Conservation (phyloP, 1,140 invertebrate genomes). For the Cyphomyrmex costatus region DNA sequence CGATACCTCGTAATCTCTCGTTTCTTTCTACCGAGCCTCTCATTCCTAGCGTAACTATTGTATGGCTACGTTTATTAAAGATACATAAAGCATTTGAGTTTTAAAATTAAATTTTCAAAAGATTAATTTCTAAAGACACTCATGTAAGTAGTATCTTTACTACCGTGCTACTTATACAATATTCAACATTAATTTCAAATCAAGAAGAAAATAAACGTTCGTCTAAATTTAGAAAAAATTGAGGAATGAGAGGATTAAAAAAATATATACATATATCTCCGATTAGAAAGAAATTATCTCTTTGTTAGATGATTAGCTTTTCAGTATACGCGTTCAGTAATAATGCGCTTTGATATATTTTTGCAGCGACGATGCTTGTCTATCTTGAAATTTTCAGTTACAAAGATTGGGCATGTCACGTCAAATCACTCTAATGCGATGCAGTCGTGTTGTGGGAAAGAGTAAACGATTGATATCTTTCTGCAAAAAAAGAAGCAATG, state of each 20-base stretch:
- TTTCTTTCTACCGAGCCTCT: constrained; percentile 39
- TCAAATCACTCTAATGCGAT: constrained; percentile 34
- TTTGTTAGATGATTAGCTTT: constrained; percentile 59
- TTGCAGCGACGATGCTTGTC: constrained; percentile 27
- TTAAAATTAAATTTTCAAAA: constrained; percentile 18
- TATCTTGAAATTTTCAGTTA: constrained; percentile 41
- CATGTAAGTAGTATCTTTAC: neutral
- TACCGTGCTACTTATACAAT: neutral
- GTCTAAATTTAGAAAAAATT: constrained; percentile 29
- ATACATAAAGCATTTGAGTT: constrained; percentile 44
- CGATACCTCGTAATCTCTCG: constrained; percentile 18
- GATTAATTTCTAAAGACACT: constrained; percentile 4
- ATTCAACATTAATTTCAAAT: constrained; percentile 2
- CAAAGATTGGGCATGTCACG: constrained; percentile 42
- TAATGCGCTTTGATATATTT: constrained; percentile 22
- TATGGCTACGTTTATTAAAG: neutral
- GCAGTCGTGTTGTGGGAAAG: constrained; percentile 63
- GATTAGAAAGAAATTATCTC: constrained; percentile 33
- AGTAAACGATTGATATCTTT: constrained; percentile 62
- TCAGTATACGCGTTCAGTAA: constrained; percentile 20
- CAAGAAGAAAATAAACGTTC: constrained; percentile 10
- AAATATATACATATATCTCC: constrained; percentile 9
- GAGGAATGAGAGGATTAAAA: constrained; percentile 49
- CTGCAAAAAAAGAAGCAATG: constrained; percentile 26
- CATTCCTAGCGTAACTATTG: constrained; percentile 2